Conservation (phyloP, 2,113 vertebrate genomes). For the Corynorhinus townsendii region DNA sequence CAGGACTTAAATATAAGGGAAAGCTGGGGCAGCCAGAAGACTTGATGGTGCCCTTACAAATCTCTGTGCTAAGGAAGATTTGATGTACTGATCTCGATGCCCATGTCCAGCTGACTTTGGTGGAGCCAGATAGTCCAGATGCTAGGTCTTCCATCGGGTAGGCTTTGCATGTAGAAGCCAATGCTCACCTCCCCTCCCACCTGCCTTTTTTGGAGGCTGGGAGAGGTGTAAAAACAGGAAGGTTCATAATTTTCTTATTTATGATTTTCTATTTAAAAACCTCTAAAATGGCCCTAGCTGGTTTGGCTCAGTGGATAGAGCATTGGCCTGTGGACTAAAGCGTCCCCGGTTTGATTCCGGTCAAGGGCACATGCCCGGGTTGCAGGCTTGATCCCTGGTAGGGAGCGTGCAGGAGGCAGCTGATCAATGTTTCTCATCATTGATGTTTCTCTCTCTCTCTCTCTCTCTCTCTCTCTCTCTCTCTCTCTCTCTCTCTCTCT, state of each 20-base stretch:
- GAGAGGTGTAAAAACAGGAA: not conserved
- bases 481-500: no score
- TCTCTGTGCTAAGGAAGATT: not conserved
- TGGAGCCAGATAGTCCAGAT: not conserved
- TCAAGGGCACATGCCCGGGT: no score
- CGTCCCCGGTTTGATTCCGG: no score
- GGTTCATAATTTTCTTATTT: not conserved
- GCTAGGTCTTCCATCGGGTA: fast-evolving
- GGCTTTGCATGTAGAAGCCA: not conserved
- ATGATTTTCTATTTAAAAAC: constrained; percentile 1
- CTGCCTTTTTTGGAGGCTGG: not conserved
- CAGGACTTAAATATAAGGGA: not conserved
- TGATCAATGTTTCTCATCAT: no score
- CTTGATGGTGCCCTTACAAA: not conserved
- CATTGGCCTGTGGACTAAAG: no score
- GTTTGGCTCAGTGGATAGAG: no score
- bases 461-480: no score
- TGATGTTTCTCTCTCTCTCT: no score
- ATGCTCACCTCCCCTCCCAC: no score
- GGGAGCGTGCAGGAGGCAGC: no score
- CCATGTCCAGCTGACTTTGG: not conserved
- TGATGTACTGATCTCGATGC: not conserved
- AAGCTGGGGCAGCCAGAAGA: not conserved
- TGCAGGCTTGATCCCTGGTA: no score
- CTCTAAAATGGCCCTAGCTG: not conserved